phyloP scores from a whole-genome alignment of 2,113 vertebrate genomes.

The Vidua chalybeata region DNA sequence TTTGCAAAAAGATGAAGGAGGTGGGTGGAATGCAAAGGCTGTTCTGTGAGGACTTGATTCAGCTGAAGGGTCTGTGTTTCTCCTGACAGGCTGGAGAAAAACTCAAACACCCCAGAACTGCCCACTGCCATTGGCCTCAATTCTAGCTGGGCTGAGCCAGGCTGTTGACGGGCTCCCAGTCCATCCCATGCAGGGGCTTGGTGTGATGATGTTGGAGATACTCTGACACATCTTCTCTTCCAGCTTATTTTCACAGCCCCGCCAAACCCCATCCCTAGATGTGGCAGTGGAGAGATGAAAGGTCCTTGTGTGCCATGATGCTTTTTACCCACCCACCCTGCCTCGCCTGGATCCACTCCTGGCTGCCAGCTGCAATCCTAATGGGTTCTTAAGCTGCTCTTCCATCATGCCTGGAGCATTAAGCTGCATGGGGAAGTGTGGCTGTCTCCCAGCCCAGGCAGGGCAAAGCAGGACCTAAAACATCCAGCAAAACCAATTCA shows the following conservation, averaged over 20 bases:
- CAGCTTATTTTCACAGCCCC: background rate
- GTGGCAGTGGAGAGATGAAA: background rate
- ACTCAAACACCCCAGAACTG: background rate
- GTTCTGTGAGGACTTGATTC: background rate
- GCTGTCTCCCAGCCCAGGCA: background rate
- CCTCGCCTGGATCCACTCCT: rapidly evolving
- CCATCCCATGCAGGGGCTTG: rapidly evolving
- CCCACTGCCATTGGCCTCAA: rapidly evolving
- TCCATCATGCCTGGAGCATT: background rate
- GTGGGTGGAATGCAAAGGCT: background rate
- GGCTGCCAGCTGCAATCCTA: background rate
- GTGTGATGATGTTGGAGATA: background rate
- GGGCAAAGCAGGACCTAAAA: background rate
- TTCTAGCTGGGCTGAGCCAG: background rate
- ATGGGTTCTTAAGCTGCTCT: background rate
- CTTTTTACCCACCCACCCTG: background rate
- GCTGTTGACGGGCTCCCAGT: rapidly evolving
- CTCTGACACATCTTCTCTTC: background rate
- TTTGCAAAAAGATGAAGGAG: background rate
- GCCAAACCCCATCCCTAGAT: background rate
- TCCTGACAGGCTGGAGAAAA: background rate
- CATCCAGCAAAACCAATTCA: background rate
- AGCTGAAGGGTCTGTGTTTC: background rate
- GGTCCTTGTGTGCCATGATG: rapidly evolving
- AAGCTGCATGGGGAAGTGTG: background rate